Conservation (phyloP, 64 coral and sea anemone genomes). For the Montipora sp. region DNA sequence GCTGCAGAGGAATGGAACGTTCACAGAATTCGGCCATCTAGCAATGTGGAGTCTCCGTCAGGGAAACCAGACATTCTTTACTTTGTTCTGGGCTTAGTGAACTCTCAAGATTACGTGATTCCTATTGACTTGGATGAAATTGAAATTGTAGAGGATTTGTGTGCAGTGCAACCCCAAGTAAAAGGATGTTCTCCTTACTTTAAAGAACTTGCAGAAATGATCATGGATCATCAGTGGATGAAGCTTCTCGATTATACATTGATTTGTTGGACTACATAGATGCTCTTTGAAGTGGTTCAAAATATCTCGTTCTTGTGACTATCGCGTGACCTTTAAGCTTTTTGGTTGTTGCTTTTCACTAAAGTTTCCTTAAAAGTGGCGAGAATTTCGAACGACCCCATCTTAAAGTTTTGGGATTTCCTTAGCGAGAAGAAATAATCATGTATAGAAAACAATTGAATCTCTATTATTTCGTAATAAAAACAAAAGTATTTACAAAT, state of each 20-base stretch:
- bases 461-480: too few relatives aligned
- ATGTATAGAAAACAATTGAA: too few relatives aligned
- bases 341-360: too few relatives aligned
- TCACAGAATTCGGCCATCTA: slow-evolving; percentile 14
- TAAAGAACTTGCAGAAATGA: background rate
- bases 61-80: background rate
- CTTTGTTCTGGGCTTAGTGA: slow-evolving; percentile 1
- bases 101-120: slow-evolving; percentile 30
- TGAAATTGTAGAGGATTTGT: background rate
- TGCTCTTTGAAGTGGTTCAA: background rate
- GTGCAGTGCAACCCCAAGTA: slow-evolving; percentile 13
- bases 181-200: slow-evolving; percentile 49
- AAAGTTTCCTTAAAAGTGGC: too few relatives aligned
- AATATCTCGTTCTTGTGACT: too few relatives aligned
- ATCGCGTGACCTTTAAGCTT: too few relatives aligned
- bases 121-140: slow-evolving; percentile 41
- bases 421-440: too few relatives aligned
- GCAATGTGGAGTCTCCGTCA: slow-evolving; percentile 21
- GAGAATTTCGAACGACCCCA: too few relatives aligned
- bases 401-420: too few relatives aligned
- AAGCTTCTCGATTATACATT: slow-evolving; percentile 33
- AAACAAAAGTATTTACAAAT: too few relatives aligned
- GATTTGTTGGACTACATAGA: background rate
- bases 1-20: slow-evolving; percentile 20
- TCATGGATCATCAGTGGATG: slow-evolving; percentile 58